Conservation (phyloP, 2,113 vertebrate genomes). For the Saguinus midas region DNA sequence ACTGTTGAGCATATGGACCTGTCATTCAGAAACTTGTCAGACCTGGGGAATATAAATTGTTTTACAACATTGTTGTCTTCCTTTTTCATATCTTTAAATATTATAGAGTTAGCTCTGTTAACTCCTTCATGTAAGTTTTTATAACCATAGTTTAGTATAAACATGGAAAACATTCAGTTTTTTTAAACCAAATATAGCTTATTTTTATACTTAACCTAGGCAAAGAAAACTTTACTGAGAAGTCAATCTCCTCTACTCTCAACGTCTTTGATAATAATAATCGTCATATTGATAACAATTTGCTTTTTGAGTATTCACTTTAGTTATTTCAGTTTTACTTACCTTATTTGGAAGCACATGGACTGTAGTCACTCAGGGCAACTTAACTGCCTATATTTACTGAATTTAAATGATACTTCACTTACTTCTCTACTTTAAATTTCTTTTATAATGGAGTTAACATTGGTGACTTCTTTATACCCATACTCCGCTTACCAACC, state of each 20-base stretch:
- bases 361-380: fast-evolving
- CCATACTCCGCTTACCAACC: background rate
- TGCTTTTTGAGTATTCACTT: background rate
- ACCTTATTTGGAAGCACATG: background rate
- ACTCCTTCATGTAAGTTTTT: background rate
- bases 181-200: background rate
- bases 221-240: background rate
- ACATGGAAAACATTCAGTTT: background rate
- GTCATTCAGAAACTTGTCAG: background rate
- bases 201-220: background rate
- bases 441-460: background rate
- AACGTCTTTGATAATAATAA: background rate
- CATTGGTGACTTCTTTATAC: background rate
- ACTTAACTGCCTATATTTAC: background rate
- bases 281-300: background rate
- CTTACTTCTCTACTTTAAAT: background rate
- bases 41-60: background rate
- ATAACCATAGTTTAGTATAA: background rate
- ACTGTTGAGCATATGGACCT: background rate
- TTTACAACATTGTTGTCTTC: background rate
- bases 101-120: background rate
- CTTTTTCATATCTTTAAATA: background rate
- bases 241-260: background rate
- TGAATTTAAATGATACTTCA: background rate
- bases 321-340: background rate